Conservation (phyloP, 1,140 invertebrate genomes). For the Maniola jurtina region DNA sequence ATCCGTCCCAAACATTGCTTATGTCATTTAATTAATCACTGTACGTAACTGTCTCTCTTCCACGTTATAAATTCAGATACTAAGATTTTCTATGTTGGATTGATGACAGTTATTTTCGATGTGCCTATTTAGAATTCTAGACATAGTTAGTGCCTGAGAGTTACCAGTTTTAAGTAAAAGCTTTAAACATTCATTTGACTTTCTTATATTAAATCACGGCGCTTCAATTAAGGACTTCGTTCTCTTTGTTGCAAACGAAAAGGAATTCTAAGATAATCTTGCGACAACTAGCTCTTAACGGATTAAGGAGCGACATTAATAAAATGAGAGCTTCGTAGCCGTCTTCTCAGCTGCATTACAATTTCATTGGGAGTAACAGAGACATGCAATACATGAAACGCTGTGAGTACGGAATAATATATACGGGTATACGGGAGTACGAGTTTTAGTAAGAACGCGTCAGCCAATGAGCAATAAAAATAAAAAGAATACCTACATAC, state of each 20-base stretch:
- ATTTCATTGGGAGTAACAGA: not conserved
- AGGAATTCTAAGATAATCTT: conserved; percentile 12
- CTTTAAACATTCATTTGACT: not conserved
- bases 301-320: conserved; percentile 9
- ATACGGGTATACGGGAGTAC: no score
- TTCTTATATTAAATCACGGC: conserved; percentile 2
- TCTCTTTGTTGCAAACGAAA: conserved; percentile 2
- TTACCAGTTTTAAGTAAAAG: not conserved
- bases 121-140: not conserved
- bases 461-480: no score
- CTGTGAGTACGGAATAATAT: not conserved
- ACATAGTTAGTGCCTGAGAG: not conserved
- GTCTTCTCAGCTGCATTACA: conserved; percentile 3
- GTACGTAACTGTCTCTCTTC: no score
- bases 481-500: no score
- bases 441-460: no score
- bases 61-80: no score
- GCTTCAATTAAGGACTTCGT: conserved; percentile 7
- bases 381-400: not conserved
- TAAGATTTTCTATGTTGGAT: no score
- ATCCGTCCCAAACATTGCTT: no score
- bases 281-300: conserved; percentile 15
- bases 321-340: conserved; percentile 9
- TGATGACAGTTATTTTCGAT: no score
- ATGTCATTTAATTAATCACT: no score